phyloP scores from a whole-genome alignment of 2,888 invertebrate species.

The Ichneumoninae sp. region DNA sequence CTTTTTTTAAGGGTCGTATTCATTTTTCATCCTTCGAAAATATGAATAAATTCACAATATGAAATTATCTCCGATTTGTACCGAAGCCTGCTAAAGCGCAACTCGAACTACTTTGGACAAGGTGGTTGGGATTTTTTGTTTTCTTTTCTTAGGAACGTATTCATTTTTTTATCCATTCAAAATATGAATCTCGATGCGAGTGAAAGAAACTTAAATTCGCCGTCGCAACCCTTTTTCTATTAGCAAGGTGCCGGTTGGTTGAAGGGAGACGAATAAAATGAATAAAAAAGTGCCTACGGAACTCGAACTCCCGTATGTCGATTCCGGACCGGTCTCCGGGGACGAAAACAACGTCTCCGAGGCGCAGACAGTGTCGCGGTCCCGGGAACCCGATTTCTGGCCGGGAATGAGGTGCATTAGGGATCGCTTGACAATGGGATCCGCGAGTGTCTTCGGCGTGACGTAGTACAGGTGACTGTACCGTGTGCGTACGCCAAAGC shows the following conservation, averaged over 20 bases:
- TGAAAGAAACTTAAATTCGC: not conserved
- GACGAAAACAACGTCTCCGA: slow-evolving; percentile 4
- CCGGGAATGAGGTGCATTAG: slow-evolving; percentile 77
- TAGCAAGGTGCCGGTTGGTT: slow-evolving; percentile 24
- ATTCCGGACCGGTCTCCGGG: slow-evolving; percentile 12
- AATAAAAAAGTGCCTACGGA: slow-evolving; percentile 7
- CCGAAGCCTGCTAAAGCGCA: slow-evolving; percentile 13
- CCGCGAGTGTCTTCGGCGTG: slow-evolving; percentile 27
- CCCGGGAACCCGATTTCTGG: slow-evolving; percentile 44
- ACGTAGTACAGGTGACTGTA: slow-evolving; percentile 50
- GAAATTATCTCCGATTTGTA: not conserved
- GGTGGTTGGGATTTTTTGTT: not conserved
- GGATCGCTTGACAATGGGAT: slow-evolving; percentile 76
- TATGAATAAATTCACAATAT: not conserved
- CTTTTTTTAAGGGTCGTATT: too few relatives aligned
- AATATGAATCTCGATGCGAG: not conserved
- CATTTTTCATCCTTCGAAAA: not conserved
- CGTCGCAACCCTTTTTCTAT: not conserved
- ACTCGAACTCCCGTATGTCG: not conserved
- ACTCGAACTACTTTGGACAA: not conserved
- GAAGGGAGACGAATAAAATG: not conserved
- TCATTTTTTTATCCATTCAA: not conserved
- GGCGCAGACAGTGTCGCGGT: not conserved
- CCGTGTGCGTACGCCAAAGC: slow-evolving; percentile 8
- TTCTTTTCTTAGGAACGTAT: too few relatives aligned